A percentile compares a stretch with the other conserved stretches of the same genome.
Conservation (phyloP, 2,888 invertebrate genomes). For the Syritta pipiens region DNA sequence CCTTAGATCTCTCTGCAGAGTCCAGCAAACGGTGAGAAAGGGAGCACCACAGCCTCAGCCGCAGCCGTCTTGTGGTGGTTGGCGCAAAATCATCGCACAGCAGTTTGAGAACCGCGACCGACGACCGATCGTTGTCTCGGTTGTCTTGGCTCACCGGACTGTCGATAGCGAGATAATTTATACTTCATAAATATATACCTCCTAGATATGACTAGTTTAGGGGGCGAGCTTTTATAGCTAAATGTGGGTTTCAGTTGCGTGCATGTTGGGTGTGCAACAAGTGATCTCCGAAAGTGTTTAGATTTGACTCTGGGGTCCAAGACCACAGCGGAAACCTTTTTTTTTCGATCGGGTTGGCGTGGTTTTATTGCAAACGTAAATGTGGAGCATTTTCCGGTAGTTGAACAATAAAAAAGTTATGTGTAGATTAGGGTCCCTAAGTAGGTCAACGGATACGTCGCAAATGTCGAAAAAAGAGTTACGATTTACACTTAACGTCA, state of each 20-base stretch:
- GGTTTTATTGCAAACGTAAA: conserved; percentile 28
- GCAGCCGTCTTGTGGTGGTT: conserved; percentile 9
- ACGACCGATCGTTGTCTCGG: conserved; percentile 40
- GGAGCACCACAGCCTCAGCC: not conserved
- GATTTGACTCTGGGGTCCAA: not conserved
- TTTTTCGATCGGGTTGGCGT: too few species aligned
- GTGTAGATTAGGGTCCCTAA: too few species aligned
- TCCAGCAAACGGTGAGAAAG: conserved; percentile 14
- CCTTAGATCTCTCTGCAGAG: conserved; percentile 43
- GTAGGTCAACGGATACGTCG: conserved; percentile 39
- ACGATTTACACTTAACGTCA: conserved; percentile 8
- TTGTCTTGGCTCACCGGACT: conserved; percentile 24
- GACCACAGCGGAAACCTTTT: not conserved
- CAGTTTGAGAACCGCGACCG: conserved; percentile 9
- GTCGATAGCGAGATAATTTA: conserved; percentile 69
- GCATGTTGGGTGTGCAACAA: conserved; percentile 16
- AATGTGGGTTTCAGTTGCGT: conserved; percentile 18
- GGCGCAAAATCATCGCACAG: conserved; percentile 6
- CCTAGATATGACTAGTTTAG: conserved; percentile 53
- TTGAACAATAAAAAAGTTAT: not conserved
- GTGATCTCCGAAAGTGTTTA: conserved; percentile 35
- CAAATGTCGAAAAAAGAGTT: conserved; percentile 8
- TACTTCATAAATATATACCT: conserved; percentile 67
- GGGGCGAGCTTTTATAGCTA: conserved; percentile 43
- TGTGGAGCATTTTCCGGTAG: conserved; percentile 8